Evolutionary conservation across 2,797 vertebrate species (phyloP).

Genomic region (Telmatherina bonti): DNA sequence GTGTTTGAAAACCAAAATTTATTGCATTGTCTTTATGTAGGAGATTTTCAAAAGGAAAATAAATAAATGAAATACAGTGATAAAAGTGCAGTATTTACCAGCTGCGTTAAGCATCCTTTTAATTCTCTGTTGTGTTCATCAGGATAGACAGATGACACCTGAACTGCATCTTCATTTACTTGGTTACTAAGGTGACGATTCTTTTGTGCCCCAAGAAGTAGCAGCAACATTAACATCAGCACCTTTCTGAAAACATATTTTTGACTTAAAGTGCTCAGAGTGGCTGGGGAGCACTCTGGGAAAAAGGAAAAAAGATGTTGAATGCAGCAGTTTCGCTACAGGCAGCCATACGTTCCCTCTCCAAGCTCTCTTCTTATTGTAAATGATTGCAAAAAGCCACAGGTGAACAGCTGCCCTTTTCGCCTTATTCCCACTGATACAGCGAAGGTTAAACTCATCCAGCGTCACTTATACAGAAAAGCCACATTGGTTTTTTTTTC

Average conservation of each 20-base stretch:
- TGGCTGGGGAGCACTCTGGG: background rate
- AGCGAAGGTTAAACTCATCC: slow-evolving; percentile 29
- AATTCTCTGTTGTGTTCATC: background rate
- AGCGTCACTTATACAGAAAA: slow-evolving; percentile 32
- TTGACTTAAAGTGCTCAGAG: background rate
- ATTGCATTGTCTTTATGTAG: no score
- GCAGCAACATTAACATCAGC: background rate
- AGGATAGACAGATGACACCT: background rate
- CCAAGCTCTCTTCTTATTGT: background rate
- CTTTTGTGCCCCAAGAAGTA: background rate
- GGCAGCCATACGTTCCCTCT: background rate
- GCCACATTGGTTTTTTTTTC: slow-evolving; percentile 16
- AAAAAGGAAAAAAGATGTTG: background rate
- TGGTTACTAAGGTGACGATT: background rate
- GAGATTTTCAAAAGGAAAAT: no score
- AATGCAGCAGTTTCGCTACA: background rate
- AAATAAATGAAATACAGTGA: background rate
- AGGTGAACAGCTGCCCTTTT: background rate
- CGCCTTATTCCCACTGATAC: background rate
- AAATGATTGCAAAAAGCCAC: background rate
- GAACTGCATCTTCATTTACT: slow-evolving; percentile 2
- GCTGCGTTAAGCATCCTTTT: background rate
- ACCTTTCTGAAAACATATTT: background rate
- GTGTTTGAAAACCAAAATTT: no score
- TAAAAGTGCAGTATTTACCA: background rate